Conservation (phyloP, 1,140 invertebrate species). For the Neodiprion virginianus region DNA sequence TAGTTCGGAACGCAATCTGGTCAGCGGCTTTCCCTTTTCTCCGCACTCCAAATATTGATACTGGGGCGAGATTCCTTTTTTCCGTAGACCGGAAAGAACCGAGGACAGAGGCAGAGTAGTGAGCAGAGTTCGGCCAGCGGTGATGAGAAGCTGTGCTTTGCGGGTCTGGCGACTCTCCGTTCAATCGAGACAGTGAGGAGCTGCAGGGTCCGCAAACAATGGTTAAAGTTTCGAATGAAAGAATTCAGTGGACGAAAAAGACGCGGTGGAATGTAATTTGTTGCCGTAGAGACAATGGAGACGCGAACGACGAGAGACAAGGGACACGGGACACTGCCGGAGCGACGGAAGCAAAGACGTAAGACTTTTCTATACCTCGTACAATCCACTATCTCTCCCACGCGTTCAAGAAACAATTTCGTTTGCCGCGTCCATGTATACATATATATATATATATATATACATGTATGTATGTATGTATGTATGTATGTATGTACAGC, state of each 20-base stretch:
- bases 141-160: background rate
- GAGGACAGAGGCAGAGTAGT: background rate
- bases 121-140: too few species aligned
- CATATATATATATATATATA: background rate
- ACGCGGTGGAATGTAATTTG: constrained; percentile 53
- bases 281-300: constrained; percentile 33
- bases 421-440: constrained; percentile 42
- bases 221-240: constrained; percentile 21
- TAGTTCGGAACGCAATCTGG: background rate
- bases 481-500: too few species aligned
- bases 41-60: background rate
- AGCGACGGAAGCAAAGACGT: constrained; percentile 14
- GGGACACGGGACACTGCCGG: constrained; percentile 40
- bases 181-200: background rate
- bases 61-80: background rate
- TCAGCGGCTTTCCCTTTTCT: background rate
- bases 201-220: constrained; percentile 2
- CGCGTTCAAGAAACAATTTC: constrained; percentile 52
- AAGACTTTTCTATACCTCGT: constrained; percentile 11
- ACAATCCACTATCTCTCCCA: constrained; percentile 5
- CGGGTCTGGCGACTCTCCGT: background rate
- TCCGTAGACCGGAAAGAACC: background rate
- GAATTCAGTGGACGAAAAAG: constrained; percentile 29
- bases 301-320: constrained; percentile 40
- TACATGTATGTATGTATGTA: too few species aligned